phyloP scores from a whole-genome alignment of 2,797 vertebrate species.

The Oceanodroma leucorhoa region DNA sequence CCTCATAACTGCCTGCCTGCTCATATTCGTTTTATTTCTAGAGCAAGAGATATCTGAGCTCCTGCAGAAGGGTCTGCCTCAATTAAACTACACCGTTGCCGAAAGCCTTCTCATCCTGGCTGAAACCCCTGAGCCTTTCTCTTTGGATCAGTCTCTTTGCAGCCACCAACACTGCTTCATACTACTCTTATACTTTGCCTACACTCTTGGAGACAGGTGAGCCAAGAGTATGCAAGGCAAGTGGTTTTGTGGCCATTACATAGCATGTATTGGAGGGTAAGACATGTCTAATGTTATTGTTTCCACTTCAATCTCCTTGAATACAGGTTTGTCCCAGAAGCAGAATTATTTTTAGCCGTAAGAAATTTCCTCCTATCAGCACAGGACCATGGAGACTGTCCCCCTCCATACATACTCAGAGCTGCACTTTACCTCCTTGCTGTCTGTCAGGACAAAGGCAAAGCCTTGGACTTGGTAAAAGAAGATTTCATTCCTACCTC shows the following conservation, averaged over 20 bases:
- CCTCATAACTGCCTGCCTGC: background rate
- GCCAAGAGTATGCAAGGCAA: background rate
- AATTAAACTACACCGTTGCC: slow-evolving; percentile 77
- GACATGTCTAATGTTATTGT: background rate
- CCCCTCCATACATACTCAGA: slow-evolving; percentile 78
- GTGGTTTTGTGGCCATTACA: background rate
- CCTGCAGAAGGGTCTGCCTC: slow-evolving; percentile 80
- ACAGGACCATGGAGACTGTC: slow-evolving; percentile 75
- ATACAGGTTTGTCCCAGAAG: slow-evolving; percentile 86
- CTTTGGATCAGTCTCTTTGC: slow-evolving; percentile 74
- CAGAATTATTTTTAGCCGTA: slow-evolving; percentile 82
- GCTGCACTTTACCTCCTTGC: slow-evolving; percentile 89
- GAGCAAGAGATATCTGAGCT: slow-evolving; percentile 80
- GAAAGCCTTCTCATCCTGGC: slow-evolving; percentile 83
- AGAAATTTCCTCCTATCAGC: slow-evolving; percentile 80
- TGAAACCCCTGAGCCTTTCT: slow-evolving; percentile 72
- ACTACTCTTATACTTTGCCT: slow-evolving; percentile 82
- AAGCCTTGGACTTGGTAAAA: slow-evolving; percentile 80
- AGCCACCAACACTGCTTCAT: slow-evolving; percentile 84
- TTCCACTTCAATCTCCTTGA: slow-evolving; percentile 23
- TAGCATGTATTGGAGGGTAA: background rate
- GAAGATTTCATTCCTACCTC: background rate
- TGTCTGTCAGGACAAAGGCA: slow-evolving; percentile 82
- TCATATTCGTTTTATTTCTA: slow-evolving; percentile 51
- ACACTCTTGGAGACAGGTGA: slow-evolving; percentile 86